Base-by-base conservation (phyloP, 2,113 vertebrate species). In the Loxodonta africana region DNA sequence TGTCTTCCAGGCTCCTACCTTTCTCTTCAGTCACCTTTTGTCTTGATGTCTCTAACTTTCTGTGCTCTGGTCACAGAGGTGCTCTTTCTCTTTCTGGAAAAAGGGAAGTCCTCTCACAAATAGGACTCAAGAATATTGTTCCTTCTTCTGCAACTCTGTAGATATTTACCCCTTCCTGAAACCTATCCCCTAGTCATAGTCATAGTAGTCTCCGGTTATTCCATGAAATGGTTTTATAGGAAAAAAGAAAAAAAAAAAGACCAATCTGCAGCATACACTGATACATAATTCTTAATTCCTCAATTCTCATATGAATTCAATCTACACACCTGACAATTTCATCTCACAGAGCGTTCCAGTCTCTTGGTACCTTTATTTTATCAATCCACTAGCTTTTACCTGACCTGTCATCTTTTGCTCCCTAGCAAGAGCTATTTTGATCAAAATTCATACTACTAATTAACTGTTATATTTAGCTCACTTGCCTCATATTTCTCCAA, bases 191-290 rank as follows among this genome's bases (percentile, higher is more conserved):
- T 6, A 18, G 6, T 18, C 15, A 20, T 62, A 71, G 6, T 18
- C 15, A 20, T 62, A 71, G 30, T 33, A 18, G 15, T 17, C 15
- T 71, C n/a, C 20, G 33, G 69, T 37, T n/a, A n/a, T 18, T 71
- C n/a, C 17, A 2, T 71, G 69, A 37, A 18, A 71, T 71, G 33
- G 69, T n/a, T 71, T 71, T 71, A 71, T 18, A n/a, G 33, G 3
- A 6, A 7, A 7, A 21, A 1, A 6, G 3, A 6, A 7, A 7
- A 21, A 1, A 6, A n/a, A n/a, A n/a, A n/a, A n/a, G 15, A n/a
- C 12, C 2, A 71, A 71, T 30, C 65, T 69, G 10, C 28, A 30
- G 30, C 33, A 33, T 15, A 71, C 12, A 12, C 30, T 15, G 67
- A 71, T n/a, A 71, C 67, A n/a, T 6, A 71, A 33, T n/a, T 30